phyloP scores from a whole-genome alignment of 1,140 invertebrate species.

The Macrotrachela quadricornifera region DNA sequence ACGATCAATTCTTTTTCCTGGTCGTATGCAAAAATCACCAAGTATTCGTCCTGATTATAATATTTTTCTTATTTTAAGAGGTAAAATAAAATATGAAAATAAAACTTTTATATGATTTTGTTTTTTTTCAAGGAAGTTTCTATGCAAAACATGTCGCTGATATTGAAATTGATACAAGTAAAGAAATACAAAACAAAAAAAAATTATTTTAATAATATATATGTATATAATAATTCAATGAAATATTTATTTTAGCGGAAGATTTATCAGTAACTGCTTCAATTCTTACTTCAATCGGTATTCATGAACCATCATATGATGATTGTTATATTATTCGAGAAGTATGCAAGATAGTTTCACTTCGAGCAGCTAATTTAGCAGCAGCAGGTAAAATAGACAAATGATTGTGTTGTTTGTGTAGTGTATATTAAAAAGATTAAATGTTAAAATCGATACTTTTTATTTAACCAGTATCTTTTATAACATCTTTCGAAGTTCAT shows the following conservation, averaged over 20 bases:
- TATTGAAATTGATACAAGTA: constrained; percentile 31
- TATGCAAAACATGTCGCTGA: constrained; percentile 16
- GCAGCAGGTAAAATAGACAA: constrained; percentile 52
- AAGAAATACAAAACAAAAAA: constrained; percentile 59
- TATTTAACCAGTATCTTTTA: too few species aligned
- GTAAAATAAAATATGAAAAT: neutral
- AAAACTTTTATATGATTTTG: too few species aligned
- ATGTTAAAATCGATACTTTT: too few species aligned
- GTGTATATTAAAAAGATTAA: too few species aligned
- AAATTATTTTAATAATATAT: constrained; percentile 15
- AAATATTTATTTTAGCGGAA: too few species aligned
- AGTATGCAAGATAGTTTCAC: constrained; percentile 71
- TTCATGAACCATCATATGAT: constrained; percentile 52
- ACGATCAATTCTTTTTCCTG: constrained; percentile 49
- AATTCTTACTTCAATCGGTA: constrained; percentile 53
- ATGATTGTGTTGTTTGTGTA: too few species aligned
- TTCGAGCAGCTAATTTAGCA: constrained; percentile 69
- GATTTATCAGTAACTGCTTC: constrained; percentile 19
- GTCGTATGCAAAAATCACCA: constrained; percentile 20
- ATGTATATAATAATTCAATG: too few species aligned
- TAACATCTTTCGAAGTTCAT: too few species aligned
- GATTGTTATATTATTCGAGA: constrained; percentile 69
- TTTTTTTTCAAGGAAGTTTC: constrained; percentile 16
- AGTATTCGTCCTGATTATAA: too few species aligned
- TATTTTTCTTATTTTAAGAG: constrained; percentile 38